Evolutionary conservation across 2,113 vertebrate species (phyloP).

Genomic region (Numenius arquata): DNA sequence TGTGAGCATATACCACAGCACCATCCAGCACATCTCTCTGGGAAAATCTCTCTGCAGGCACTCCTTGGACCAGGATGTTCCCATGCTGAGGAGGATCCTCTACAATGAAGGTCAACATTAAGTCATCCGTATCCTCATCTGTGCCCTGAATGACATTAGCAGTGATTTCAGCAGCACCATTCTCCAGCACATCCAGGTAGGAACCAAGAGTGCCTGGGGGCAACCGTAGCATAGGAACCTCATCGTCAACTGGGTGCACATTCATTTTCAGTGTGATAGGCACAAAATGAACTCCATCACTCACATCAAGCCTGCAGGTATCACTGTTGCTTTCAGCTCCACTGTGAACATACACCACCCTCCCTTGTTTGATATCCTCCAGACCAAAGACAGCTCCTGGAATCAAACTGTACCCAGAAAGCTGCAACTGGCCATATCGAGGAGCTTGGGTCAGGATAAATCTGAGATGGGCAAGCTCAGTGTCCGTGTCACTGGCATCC

Average conservation of each 20-base stretch:
- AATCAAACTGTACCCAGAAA: constrained; percentile 75
- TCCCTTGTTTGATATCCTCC: constrained; percentile 83
- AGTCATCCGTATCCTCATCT: constrained; percentile 84
- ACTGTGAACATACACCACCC: constrained; percentile 83
- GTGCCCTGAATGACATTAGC: constrained; percentile 85
- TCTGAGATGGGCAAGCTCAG: constrained; percentile 78
- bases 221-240: constrained; percentile 76
- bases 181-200: constrained; percentile 90
- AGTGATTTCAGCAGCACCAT: constrained; percentile 89
- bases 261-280: constrained; percentile 86
- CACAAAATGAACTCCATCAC: constrained; percentile 88
- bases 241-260: constrained; percentile 82
- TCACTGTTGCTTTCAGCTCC: constrained; percentile 83
- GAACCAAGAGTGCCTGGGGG: constrained; percentile 87
- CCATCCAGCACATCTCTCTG: constrained; percentile 92
- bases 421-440: constrained; percentile 80
- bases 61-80: constrained; percentile 84
- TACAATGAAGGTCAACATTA: constrained; percentile 90
- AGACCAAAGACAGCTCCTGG: constrained; percentile 81
- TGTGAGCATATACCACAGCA: constrained; percentile 87
- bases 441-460: constrained; percentile 87
- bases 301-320: constrained; percentile 86
- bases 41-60: constrained; percentile 82
- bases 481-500: constrained; percentile 86
- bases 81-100: constrained; percentile 84